Evolutionary conservation across 2,113 vertebrate species (phyloP).

Genomic region (Cephalopterus ornatus): DNA sequence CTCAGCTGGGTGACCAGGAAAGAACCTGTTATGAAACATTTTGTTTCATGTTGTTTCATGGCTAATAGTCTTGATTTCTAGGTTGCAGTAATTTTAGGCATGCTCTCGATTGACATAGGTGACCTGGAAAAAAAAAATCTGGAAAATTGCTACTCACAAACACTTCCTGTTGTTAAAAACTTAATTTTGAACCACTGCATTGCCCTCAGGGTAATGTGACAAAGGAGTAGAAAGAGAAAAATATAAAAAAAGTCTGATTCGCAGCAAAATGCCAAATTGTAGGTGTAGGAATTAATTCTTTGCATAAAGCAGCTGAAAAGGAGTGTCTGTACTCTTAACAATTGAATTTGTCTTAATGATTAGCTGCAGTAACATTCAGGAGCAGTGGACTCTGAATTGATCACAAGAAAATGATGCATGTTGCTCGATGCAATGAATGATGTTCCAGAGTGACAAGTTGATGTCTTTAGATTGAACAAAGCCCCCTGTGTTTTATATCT

Average conservation of each 20-base stretch:
- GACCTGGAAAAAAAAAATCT: conserved; percentile 15
- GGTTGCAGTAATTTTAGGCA: not conserved
- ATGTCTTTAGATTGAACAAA: conserved; percentile 50
- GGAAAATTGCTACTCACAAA: conserved; percentile 41
- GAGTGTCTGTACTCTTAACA: conserved; percentile 47
- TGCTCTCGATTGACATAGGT: conserved; percentile 20
- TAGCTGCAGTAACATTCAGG: conserved; percentile 58
- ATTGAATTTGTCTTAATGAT: conserved; percentile 63
- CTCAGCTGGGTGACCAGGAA: not conserved
- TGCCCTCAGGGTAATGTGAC: conserved; percentile 55
- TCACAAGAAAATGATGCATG: conserved; percentile 8
- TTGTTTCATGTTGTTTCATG: conserved; percentile 17
- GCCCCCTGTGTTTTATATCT: conserved; percentile 38
- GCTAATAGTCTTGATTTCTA: conserved; percentile 54
- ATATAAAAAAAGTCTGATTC: not conserved
- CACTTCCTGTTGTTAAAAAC: conserved; percentile 44
- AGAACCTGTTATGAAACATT: not conserved
- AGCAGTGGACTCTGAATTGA: conserved; percentile 58
- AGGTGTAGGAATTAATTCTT: conserved; percentile 56
- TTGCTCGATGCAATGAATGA: conserved; percentile 42
- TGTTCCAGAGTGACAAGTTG: conserved; percentile 50
- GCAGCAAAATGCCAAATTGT: conserved; percentile 8
- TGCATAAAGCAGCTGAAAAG: conserved; percentile 53
- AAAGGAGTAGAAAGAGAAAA: conserved; percentile 21
- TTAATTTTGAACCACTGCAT: conserved; percentile 41